Evolutionary conservation across 2,888 invertebrate genomes (phyloP).

Genomic region (Malthinus seriepunctatus): DNA sequence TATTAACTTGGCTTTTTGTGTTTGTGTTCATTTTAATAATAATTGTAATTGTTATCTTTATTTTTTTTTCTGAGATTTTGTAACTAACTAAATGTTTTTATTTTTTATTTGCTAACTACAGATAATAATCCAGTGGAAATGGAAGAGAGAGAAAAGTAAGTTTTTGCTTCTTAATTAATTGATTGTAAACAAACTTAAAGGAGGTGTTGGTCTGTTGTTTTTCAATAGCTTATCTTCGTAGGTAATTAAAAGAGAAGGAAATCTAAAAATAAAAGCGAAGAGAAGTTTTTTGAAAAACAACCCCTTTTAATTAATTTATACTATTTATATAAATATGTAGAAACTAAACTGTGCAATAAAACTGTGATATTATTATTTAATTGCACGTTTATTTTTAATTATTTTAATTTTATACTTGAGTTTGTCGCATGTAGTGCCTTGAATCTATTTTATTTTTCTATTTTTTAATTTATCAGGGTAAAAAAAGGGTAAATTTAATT

Average conservation of each 20-base stretch:
- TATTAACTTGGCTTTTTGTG: slow-evolving; percentile 14
- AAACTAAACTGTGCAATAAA: slow-evolving; percentile 45
- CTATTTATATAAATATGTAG: not conserved
- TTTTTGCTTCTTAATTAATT: slow-evolving; percentile 41
- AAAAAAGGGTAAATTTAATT: not conserved
- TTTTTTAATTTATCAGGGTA: not conserved
- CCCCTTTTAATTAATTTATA: not conserved
- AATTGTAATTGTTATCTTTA: slow-evolving; percentile 10
- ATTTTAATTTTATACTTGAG: not conserved
- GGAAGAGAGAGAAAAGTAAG: slow-evolving; percentile 87
- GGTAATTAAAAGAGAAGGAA: no score
- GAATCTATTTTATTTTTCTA: not conserved
- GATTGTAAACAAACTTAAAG: slow-evolving; percentile 1
- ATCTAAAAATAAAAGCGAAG: not conserved
- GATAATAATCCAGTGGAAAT: slow-evolving; percentile 80
- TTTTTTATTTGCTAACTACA: slow-evolving; percentile 58
- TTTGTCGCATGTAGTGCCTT: not conserved
- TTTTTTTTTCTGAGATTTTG: slow-evolving; percentile 18
- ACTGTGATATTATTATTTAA: slow-evolving; percentile 44
- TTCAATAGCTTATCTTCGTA: not conserved
- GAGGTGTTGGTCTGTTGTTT: slow-evolving; percentile 10
- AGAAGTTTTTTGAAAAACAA: slow-evolving; percentile 4
- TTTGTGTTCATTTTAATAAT: slow-evolving; percentile 23
- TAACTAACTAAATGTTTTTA: slow-evolving; percentile 36
- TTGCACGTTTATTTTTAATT: slow-evolving; percentile 21